phyloP scores from a whole-genome alignment of 2,888 invertebrate genomes.

The Ctenicera cuprea region DNA sequence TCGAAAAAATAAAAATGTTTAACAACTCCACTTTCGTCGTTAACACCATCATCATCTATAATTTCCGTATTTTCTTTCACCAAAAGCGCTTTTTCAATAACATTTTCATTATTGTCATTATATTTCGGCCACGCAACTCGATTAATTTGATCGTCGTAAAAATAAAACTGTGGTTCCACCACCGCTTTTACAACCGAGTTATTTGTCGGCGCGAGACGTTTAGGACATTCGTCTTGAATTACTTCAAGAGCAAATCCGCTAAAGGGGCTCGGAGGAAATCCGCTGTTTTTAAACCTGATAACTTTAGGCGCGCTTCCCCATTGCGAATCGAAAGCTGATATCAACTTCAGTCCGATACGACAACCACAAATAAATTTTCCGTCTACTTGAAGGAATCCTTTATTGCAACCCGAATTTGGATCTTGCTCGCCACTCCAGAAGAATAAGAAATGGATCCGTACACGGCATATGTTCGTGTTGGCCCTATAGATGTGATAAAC shows the following conservation, averaged over 20 bases:
- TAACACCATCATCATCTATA: background rate
- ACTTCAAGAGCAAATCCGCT: conserved; percentile 76
- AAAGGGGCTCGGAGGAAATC: conserved; percentile 68
- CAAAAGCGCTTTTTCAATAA: conserved; percentile 23
- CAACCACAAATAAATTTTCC: conserved; percentile 77
- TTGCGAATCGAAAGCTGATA: conserved; percentile 65
- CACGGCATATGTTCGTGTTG: conserved; percentile 72
- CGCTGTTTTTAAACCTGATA: conserved; percentile 70
- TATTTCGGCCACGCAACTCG: conserved; percentile 57
- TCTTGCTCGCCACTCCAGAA: conserved; percentile 73
- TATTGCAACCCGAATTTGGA: conserved; percentile 68
- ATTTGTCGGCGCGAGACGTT: conserved; percentile 60
- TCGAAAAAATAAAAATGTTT: conserved; percentile 66
- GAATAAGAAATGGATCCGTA: conserved; percentile 75
- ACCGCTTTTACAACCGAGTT: conserved; percentile 4
- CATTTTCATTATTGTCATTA: conserved; percentile 3
- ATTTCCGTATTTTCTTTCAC: conserved; percentile 9
- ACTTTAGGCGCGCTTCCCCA: conserved; percentile 71
- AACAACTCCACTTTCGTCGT: conserved; percentile 29
- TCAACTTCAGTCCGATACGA: conserved; percentile 70
- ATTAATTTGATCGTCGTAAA: conserved; percentile 61
- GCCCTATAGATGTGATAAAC: conserved; percentile 73
- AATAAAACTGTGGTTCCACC: conserved; percentile 27
- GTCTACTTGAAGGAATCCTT: conserved; percentile 76
- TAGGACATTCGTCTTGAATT: conserved; percentile 75